Evolutionary conservation across 2,888 invertebrate species (phyloP).

Genomic region (Yponomeuta sedellus): DNA sequence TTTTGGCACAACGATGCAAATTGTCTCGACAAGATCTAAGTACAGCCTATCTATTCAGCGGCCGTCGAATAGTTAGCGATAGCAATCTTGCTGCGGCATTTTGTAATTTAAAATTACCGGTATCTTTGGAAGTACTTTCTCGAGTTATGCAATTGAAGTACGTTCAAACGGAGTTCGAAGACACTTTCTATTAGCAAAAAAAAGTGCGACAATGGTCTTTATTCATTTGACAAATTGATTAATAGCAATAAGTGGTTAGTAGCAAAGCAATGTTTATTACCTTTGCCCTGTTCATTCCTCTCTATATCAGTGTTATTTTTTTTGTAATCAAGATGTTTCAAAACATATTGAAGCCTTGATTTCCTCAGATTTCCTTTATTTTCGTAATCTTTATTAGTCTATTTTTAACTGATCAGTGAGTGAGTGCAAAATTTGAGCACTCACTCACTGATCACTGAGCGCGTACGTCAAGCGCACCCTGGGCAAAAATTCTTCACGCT

Average conservation of each 20-base stretch:
- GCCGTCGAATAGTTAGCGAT: neutral
- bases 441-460: no score
- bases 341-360: no score
- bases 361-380: no score
- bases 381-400: no score
- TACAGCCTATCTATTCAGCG: neutral
- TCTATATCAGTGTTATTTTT: no score
- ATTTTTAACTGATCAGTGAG: no score
- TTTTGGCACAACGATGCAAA: neutral
- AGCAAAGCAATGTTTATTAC: no score
- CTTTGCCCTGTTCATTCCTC: no score
- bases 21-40: neutral
- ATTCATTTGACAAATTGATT: neutral
- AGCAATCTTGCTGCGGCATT: neutral
- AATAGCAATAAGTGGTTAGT: neutral
- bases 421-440: no score
- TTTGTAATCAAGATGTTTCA: no score
- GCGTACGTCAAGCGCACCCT: no score
- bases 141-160: conserved; percentile 1
- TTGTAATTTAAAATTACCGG: conserved; percentile 2
- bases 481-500: no score
- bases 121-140: neutral
- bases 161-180: neutral
- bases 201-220: neutral
- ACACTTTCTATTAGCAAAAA: neutral